phyloP scores from a whole-genome alignment of 2,888 invertebrate species.

The Dysmachus trigonus region DNA sequence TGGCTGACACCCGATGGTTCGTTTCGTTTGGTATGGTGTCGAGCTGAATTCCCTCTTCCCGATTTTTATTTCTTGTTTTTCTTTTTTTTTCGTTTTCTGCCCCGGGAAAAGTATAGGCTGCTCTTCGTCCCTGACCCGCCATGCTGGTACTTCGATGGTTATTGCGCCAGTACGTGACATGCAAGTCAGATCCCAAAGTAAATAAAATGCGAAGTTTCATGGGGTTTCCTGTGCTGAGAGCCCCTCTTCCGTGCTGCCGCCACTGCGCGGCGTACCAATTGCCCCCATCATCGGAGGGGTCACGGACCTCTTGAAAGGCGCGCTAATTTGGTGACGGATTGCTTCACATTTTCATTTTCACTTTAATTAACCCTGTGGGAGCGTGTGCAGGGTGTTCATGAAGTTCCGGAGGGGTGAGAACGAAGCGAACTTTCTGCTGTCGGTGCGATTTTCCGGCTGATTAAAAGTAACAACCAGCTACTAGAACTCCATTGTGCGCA shows the following conservation, averaged over 20 bases:
- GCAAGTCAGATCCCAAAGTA: slow-evolving; percentile 13
- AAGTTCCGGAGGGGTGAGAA: not conserved
- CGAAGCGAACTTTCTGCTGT: not conserved
- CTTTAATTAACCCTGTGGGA: slow-evolving; percentile 17
- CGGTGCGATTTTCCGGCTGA: not conserved
- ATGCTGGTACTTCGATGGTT: not conserved
- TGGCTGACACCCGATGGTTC: slow-evolving; percentile 2
- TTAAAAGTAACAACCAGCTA: slow-evolving; percentile 14
- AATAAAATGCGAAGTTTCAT: slow-evolving; percentile 30
- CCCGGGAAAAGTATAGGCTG: not conserved
- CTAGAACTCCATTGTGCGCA: slow-evolving; percentile 7
- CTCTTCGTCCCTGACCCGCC: not conserved
- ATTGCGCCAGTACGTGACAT: slow-evolving; percentile 15
- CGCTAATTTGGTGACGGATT: slow-evolving; percentile 28
- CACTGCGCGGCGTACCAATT: not conserved
- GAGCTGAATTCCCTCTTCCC: not conserved
- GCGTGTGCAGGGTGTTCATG: not conserved
- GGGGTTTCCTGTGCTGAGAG: not conserved
- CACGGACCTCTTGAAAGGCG: slow-evolving; percentile 4
- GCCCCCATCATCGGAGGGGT: not conserved
- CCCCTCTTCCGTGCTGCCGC: not conserved
- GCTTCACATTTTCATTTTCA: slow-evolving; percentile 27
- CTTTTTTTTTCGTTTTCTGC: not conserved
- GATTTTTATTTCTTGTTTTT: too few relatives aligned
- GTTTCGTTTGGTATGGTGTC: not conserved